Evolutionary conservation across 2,797 vertebrate genomes (phyloP), one percentile per base, ranked within the genome.

Genomic region (Miichthys miiuy): DNA sequence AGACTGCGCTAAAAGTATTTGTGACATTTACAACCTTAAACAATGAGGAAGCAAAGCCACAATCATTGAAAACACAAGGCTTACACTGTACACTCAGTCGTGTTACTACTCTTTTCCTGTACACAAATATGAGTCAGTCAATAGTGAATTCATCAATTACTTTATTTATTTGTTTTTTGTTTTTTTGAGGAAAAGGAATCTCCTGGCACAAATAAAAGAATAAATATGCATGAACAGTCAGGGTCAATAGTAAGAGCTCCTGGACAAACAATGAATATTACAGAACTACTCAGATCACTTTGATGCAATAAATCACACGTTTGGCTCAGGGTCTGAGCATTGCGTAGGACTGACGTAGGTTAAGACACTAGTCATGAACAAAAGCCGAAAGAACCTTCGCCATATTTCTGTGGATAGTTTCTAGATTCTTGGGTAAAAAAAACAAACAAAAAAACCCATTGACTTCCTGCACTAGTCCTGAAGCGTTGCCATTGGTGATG

Each of bases 371-470:
- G 2, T 72, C 51, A 34, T 21, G 21, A 68, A 27, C 48, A 68
- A 20, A 21, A 58, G 38, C 16, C 2, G 1, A 34, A 69, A 51
- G 3, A 51, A 23, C 55, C 9, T 11, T 73, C 3, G 18, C 5
- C 48, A 23, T 57, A 41, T 60, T 54, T 81, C 14, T 83, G 38
- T 80, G 46, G 72, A 78, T 62, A 74, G 52, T 57, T 3, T 20
- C 48, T 13, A 74, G 72, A 42, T 70, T 76, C 34, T 62, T 62
- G 12, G n/a, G 7, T 60, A 46, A 23, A 11, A 69, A 17, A 41
- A 48, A 7, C 6, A 34, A 8, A 44, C 42, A 47, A 27, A 20
- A 55, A 72, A 54, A 67, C 75, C 50, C 20, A 79, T 41, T n/a
- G 66, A 75, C 50, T 55, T 47, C 73, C 21, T 54, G 25, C 8